Evolutionary conservation across 35 echinoderm and acorn worm species (phyloP), one percentile per base, ranked within the genome.

Genomic region (Strongylocentrotus purpuratus): DNA sequence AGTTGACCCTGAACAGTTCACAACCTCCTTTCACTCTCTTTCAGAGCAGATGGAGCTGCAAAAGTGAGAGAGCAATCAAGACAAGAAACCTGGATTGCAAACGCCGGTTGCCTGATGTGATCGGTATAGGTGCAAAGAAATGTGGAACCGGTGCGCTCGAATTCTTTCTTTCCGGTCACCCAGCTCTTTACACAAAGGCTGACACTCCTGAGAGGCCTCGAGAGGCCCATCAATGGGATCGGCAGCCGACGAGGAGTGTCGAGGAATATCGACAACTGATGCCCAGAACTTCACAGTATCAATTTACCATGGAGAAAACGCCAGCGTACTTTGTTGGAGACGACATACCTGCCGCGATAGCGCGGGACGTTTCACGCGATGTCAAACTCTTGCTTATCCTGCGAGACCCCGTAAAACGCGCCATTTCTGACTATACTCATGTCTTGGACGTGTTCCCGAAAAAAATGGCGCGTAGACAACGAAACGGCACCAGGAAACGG

Each of bases 81-180:
- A 15, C 9, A 55, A 12, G 50, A 12, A 55, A 55, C 32, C 58
- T 61, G 17, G 92, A 92, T 5, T 96, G 95, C 48, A 86, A n/a
- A 50, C 28, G 50, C 55, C 92, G 92, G 5, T n/a, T 91, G 7
- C 95, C 95, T 18, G 25, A 47, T 25, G 95, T 85, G 4, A 33
- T 96, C 22, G 78, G 94, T 31, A 94, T 96, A 3, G 95, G 95
- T 32, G 78, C 94, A 2, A 94, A 91, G 35, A 96, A 96, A 61
- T 65, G 95, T 61, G 95, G 95, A 28, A 94, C 95, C 28, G 89
- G 32, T 12, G 85, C 92, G 13, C 92, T 96, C 5, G 7, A 22
- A n/a, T 48, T 86, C 22, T 96, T 96, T 48, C 91, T 96, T 18
- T 28, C 20, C 22, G 46, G 61, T 33, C 95, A 96, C 45, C 95